Conservation (phyloP, 2,113 vertebrate genomes). For the Crotalus viridis region DNA sequence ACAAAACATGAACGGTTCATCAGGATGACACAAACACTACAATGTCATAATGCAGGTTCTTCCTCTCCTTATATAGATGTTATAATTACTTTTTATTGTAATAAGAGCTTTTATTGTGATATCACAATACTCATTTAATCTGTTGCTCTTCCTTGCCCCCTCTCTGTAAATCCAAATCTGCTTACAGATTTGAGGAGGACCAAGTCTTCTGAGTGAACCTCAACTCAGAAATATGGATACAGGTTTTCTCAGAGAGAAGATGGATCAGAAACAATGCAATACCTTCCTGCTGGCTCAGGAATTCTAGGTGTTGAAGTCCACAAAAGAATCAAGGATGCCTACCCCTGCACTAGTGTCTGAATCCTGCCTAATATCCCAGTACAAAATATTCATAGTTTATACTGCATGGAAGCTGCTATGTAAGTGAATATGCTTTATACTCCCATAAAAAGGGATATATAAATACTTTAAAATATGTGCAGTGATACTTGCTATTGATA, state of each 20-base stretch:
- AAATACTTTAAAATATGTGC: neutral
- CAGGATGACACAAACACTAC: neutral
- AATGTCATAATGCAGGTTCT: neutral
- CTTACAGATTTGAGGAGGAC: neutral
- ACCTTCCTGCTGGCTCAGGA: neutral
- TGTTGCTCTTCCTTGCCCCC: neutral
- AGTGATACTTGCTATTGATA: neutral
- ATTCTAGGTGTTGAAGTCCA: too few species aligned
- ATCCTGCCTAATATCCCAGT: neutral
- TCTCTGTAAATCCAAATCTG: neutral
- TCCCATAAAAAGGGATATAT: neutral
- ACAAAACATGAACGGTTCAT: neutral
- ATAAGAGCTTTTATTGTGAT: neutral
- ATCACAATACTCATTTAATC: neutral
- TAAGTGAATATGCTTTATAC: neutral
- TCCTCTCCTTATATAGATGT: neutral
- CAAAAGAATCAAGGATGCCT: too few species aligned
- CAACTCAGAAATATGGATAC: neutral
- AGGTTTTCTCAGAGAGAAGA: neutral
- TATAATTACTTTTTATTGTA: neutral
- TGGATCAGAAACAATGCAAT: neutral
- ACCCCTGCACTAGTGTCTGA: neutral
- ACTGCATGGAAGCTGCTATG: neutral
- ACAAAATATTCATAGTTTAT: neutral
- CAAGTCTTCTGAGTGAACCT: neutral